phyloP scores from a whole-genome alignment of 2,888 invertebrate species.

The Melanophora roralis region DNA sequence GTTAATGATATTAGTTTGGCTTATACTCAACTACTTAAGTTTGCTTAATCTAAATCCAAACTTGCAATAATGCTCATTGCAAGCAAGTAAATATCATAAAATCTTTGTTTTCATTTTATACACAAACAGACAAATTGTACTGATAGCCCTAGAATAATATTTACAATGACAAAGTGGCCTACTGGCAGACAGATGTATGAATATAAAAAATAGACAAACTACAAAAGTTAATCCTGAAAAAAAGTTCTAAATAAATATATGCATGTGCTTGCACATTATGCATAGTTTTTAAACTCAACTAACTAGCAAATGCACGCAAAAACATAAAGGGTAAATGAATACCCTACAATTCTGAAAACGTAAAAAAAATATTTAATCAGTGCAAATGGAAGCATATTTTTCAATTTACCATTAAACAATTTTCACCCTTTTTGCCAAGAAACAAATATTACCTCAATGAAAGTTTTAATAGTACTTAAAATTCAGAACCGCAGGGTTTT shows the following conservation, averaged over 20 bases:
- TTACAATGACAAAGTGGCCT: not conserved
- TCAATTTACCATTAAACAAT: no score
- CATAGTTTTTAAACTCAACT: not conserved
- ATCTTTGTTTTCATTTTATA: conserved; percentile 35
- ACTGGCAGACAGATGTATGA: not conserved
- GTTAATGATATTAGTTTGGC: conserved; percentile 51
- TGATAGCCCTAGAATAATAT: conserved; percentile 46
- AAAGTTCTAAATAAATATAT: conserved; percentile 36
- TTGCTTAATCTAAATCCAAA: conserved; percentile 57
- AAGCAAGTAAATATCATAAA: conserved; percentile 14
- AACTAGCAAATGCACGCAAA: not conserved
- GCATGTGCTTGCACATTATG: conserved; percentile 3
- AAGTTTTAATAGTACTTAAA: not conserved
- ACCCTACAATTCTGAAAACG: no score
- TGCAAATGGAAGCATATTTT: no score
- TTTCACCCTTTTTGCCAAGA: not conserved
- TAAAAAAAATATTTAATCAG: no score
- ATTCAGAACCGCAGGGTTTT: not conserved
- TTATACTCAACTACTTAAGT: conserved; percentile 58
- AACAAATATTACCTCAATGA: not conserved
- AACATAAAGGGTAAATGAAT: no score
- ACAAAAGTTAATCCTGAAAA: conserved; percentile 60
- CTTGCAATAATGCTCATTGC: conserved; percentile 42
- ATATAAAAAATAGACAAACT: conserved; percentile 22
- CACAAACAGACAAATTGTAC: conserved; percentile 42